Conservation (phyloP, 1,140 invertebrate genomes). For the Sycophaga agraensis region DNA sequence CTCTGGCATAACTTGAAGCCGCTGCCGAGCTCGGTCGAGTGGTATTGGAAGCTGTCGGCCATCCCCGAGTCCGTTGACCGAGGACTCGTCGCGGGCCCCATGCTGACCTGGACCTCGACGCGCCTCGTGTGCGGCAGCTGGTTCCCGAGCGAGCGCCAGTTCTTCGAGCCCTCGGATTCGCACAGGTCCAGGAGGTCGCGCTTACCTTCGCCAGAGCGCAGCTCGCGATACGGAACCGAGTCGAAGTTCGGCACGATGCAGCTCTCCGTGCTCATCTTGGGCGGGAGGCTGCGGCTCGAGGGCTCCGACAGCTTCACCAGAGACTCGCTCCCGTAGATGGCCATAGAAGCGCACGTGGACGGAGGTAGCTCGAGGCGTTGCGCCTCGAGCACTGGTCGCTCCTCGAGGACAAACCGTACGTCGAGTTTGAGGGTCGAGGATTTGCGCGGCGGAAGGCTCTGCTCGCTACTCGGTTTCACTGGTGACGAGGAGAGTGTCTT, state of each 20-base stretch:
- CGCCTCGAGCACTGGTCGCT: neutral
- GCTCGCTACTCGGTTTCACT: no score
- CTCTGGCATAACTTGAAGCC: slow-evolving; percentile 34
- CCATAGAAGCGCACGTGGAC: slow-evolving; percentile 1
- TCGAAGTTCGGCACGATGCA: slow-evolving; percentile 22
- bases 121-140: slow-evolving; percentile 1
- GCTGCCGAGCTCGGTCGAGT: slow-evolving; percentile 46
- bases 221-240: slow-evolving; percentile 13
- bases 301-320: neutral
- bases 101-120: neutral
- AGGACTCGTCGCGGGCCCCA: slow-evolving; percentile 40
- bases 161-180: slow-evolving; percentile 35
- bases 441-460: slow-evolving; percentile 35
- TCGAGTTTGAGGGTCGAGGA: slow-evolving; percentile 48
- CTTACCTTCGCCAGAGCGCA: slow-evolving; percentile 11
- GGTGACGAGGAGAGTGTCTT: neutral
- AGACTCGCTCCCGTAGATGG: neutral
- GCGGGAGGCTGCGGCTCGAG: slow-evolving; percentile 11
- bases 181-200: slow-evolving; percentile 31
- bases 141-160: slow-evolving; percentile 32
- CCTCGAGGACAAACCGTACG: slow-evolving; percentile 40
- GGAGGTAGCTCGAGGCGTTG: neutral
- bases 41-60: slow-evolving; percentile 69
- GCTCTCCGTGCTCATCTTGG: neutral
- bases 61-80: slow-evolving; percentile 80